Evolutionary conservation across 2,888 invertebrate genomes (phyloP), one percentile per base, ranked within the genome.

Genomic region (Stictocephala bisonia): DNA sequence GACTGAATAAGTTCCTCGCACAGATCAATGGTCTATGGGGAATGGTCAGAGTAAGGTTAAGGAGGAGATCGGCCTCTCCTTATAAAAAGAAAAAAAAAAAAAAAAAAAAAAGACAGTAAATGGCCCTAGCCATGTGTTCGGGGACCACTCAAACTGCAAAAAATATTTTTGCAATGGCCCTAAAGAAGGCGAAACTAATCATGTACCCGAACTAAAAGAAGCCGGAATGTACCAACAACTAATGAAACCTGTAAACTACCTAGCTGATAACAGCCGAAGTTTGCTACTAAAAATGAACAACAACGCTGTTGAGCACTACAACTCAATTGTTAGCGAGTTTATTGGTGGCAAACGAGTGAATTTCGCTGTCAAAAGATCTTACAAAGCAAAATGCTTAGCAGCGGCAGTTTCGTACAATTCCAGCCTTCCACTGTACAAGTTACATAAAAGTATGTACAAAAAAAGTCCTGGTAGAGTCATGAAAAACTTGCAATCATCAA

Each of bases 331-430:
- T 6, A 80, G 80, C 3, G 81, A 81, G 78, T 80, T 79, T 72
- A 76, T 80, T 20, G 81, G 81, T 2, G 83, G 82, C 3, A 83
- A 82, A 79, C 72, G 81, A 72, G 79, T 81, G 4, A 82, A 83
- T 75, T 72, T 72, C 22, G 2, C 66, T n/a, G 29, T 81, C 67
- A 79, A 73, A 69, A 71, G 80, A 11, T 79, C 79, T 1, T 84
- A 82, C 72, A 76, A 80, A 77, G 78, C 74, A 9, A 78, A 82
- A 67, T 81, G 80, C 53, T 73, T 78, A 7, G 81, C 80, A 15
- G 80, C 83, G 3, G 80, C 78, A 9, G 72, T 83, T 9, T 78
- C 79, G 9, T 82, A 79, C 72, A 82, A 82, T 15, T 78, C 78
- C 18, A 77, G 74, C 74, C 82, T 6, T 11, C 4, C 35, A 4